Evolutionary conservation across 1,140 invertebrate genomes (phyloP), one percentile per base, ranked within the genome.

Genomic region (Harlomillsia oculata): DNA sequence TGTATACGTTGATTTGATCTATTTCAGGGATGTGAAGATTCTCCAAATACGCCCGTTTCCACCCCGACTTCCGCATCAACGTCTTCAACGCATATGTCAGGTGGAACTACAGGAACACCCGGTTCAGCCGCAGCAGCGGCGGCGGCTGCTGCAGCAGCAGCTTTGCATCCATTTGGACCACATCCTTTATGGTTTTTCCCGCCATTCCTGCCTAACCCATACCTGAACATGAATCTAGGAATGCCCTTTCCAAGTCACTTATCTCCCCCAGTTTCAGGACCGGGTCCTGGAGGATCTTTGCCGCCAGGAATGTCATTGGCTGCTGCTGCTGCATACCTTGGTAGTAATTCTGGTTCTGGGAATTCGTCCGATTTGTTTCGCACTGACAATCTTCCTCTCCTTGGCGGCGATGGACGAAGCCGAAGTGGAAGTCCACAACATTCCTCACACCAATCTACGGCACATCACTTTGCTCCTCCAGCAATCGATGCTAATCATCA

Each of bases 121-220:
- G 18, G 51, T 28, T 34, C 59, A 37, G 54, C 57, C 8, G 51
- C 59, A 49, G 56, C 59, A 29, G 59, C 59, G 1, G 60, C 48
- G 3, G 52, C 51, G 3, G 52, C 60, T 9, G 44, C 45, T 6
- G 16, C 56, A 20, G 50, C 60, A 23, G 54, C 60, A 20, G 55
- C 55, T 32, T 53, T 23, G 37, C 55, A 25, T 37, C 45, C 45
- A 16, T 48, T 48, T 14, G 45, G 53, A 21, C 55, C 60, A 21
- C 60, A 65, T 53, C 64, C 64, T 11, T 48, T 65, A 13, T 65
- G 64, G 64, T 62, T 65, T 30, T 65, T 65, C 43, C 64, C 64
- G 21, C 64, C 64, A 9, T 65, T 65, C 52, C 53, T 65, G 6
- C 64, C 64, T 6, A 65, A 62, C 59, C 64, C 64, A 0, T 65